Evolutionary conservation across 2,888 invertebrate genomes (phyloP), one percentile per base, ranked within the genome.

Genomic region (Anoncus sp.): DNA sequence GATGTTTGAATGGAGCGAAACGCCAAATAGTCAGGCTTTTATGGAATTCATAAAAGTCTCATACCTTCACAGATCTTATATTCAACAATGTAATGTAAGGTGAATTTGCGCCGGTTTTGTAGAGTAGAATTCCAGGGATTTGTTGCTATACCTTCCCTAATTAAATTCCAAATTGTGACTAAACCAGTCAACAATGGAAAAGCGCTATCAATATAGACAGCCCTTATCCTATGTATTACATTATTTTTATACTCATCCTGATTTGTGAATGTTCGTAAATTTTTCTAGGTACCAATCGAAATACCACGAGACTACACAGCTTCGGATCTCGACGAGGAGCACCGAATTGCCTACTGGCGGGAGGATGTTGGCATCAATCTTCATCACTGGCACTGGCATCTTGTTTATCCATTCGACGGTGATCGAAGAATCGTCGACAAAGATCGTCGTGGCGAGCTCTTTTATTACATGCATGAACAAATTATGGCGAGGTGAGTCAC

Each of bases 331-430:
- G 96, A 97, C 85, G 94, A 94, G 1, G 97, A 97, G 85, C 97
- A 97, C 89, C 94, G 95, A 5, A 90, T 96, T 77, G 95, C 96
- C 35, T 97, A 97, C 91, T 97, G 96, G 93, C 94, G 97, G 47
- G 97, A 97, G 89, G 97, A 97, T 90, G 92, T 97, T 77, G 97
- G 96, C 81, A 93, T 97, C 84, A 97, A 97, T 91, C 94, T 96
- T 63, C 97, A 97, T 90, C 97, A 97, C 89, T 97, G 97, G 97
- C 97, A 97, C 88, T 97, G 97, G 97, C 97, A 97, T 90, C 93
- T 97, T 82, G 97, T 97, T 2, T 97, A 97, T 90, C 97, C 97
- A 0, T 95, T 95, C 90, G 95, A 95, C 82, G 94, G 95, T 0
- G 91, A 93, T 0, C 92, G 93, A 82, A 90, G 92, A 47, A 94